phyloP scores from a whole-genome alignment of 2,888 invertebrate genomes.

The Pandemis heparana region DNA sequence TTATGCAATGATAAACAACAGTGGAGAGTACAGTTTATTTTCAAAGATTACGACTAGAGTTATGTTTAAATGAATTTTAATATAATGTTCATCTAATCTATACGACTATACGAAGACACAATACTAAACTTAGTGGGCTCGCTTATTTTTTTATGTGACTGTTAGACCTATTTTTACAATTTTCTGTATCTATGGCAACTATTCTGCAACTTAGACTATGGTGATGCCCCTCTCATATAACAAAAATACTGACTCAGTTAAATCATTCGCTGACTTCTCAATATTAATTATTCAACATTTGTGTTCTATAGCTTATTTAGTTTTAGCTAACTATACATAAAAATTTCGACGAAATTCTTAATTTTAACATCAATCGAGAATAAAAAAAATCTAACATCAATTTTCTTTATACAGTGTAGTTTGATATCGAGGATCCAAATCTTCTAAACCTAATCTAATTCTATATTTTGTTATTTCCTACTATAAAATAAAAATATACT shows the following conservation, averaged over 20 bases:
- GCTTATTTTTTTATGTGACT: neutral
- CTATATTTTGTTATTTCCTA: neutral
- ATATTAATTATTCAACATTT: neutral
- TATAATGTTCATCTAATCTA: neutral
- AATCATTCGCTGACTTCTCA: neutral
- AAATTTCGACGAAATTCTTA: neutral
- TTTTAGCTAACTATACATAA: neutral
- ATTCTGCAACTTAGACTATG: neutral
- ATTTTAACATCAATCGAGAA: constrained; percentile 2
- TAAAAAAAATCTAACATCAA: constrained; percentile 9
- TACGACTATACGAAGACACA: constrained; percentile 3
- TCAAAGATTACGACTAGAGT: constrained; percentile 34
- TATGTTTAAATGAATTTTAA: constrained; percentile 16
- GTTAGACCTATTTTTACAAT: neutral
- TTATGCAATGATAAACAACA: neutral
- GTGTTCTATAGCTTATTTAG: too few species aligned
- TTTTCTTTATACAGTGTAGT: neutral
- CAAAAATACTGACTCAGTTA: neutral
- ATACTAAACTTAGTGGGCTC: neutral
- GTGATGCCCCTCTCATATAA: neutral
- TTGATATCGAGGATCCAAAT: neutral
- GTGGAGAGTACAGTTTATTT: constrained; percentile 23
- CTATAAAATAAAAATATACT: neutral
- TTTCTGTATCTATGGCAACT: neutral
- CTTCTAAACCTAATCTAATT: neutral